These are phyloP conservation scores for Cynopterus sphinx DNA, from an alignment of 2,797 vertebrate genomes.

Conservation along the genomic window DNA sequence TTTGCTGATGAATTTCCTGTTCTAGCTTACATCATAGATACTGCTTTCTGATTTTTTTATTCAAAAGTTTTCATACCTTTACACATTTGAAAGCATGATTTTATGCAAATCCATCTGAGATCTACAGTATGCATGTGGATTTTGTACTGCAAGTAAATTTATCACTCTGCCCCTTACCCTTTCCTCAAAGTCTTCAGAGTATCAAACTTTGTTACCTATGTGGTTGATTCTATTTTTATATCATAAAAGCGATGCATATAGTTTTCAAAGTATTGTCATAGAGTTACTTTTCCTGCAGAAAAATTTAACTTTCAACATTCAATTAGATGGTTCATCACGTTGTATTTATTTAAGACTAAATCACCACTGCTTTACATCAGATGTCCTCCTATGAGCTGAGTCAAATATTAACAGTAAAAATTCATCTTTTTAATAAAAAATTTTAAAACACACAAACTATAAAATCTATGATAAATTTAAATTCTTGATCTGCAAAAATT, in stretches of 20 bases:
- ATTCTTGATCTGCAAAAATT: not conserved
- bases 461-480: not conserved
- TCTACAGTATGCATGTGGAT: slow-evolving; percentile 62
- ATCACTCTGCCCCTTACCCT: slow-evolving; percentile 57
- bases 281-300: slow-evolving; percentile 9
- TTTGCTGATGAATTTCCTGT: slow-evolving; percentile 57
- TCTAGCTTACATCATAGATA: not conserved
- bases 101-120: slow-evolving; percentile 66
- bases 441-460: not conserved
- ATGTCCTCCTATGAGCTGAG: not conserved
- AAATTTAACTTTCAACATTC: slow-evolving; percentile 44
- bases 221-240: slow-evolving; percentile 62
- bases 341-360: slow-evolving; percentile 17
- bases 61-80: slow-evolving; percentile 66
- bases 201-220: slow-evolving; percentile 69
- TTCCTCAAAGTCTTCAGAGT: slow-evolving; percentile 59
- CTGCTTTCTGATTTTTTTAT: slow-evolving; percentile 4
- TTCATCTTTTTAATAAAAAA: not conserved
- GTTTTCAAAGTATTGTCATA: not conserved
- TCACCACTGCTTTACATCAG: not conserved
- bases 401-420: not conserved
- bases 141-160: slow-evolving; percentile 79
- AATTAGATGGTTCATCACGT: not conserved
- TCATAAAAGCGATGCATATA: slow-evolving; percentile 59
- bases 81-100: slow-evolving; percentile 69